Conservation (phyloP, 2,797 vertebrate genomes). For the Schizothorax lantsangensis region DNA sequence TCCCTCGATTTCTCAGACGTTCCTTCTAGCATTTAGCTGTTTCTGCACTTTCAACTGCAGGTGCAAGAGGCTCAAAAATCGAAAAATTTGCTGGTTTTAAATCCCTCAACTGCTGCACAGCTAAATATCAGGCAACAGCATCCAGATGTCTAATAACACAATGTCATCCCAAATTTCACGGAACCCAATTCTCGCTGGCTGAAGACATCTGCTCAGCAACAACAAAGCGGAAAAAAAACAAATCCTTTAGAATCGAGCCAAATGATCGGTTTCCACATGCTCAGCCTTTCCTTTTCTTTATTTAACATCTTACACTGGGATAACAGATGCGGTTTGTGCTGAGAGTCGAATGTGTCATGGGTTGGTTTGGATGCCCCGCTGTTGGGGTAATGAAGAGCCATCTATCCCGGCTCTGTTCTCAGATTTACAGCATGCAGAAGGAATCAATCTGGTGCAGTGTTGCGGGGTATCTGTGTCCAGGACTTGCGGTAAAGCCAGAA, state of each 20-base stretch:
- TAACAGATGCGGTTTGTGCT: conserved; percentile 31
- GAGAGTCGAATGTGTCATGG: conserved; percentile 20
- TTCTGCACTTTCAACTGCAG: conserved; percentile 2
- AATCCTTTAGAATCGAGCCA: conserved; percentile 11
- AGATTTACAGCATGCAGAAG: conserved; percentile 33
- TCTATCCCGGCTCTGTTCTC: conserved; percentile 24
- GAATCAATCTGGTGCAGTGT: conserved; percentile 21
- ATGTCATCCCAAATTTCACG: conserved; percentile 39
- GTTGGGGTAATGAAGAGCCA: conserved; percentile 30
- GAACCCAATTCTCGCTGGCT: conserved; percentile 33
- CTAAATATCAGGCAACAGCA: conserved; percentile 22
- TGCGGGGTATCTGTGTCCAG: background rate
- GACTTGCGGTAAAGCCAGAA: conserved; percentile 13
- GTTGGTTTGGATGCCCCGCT: conserved; percentile 10
- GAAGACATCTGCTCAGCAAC: conserved; percentile 41
- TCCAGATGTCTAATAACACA: conserved; percentile 40
- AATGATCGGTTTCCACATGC: conserved; percentile 19
- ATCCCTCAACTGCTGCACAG: conserved; percentile 22
- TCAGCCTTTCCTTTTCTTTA: conserved; percentile 34
- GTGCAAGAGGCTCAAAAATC: background rate
- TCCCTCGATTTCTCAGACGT: background rate
- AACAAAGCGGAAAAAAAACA: background rate
- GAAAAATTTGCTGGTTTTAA: background rate
- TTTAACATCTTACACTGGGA: conserved; percentile 22
- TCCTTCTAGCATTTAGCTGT: conserved; percentile 7